Evolutionary conservation across 1,140 invertebrate genomes (phyloP), one percentile per base, ranked within the genome.

Genomic region (Temnothorax curvispinosus): DNA sequence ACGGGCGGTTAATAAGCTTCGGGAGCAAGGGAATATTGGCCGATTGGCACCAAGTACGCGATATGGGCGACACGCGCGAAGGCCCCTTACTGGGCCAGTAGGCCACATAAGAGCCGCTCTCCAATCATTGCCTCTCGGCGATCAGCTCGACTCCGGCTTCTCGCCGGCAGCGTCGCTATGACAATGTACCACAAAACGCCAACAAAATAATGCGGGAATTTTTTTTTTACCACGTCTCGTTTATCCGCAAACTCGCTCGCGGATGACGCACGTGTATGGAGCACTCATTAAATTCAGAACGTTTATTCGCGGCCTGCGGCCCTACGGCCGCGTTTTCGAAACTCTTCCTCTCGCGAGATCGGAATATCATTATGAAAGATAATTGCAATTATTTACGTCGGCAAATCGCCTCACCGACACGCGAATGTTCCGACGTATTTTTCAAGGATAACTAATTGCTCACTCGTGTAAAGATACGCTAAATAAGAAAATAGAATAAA

Each of bases 21-120:
- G 67, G 54, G 27, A 60, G 18, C 54, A 21, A 21, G 69, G 52
- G n/a, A 60, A 75, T 84, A 75, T 75, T 50, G 67, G 67, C 38
- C 41, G 52, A 82, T 60, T 21, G 67, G 52, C 69, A 52, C 21
- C 47, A 75, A 75, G 41, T 74, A 60, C 44, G 54, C 35, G n/a
- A 80, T 78, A 80, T 78, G 38, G 75, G 38, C 62, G 64, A 74
- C 41, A 60, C 27, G 32, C 41, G 41, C 52, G 41, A n/a, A 50
- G 38, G 1, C 67, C 21, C n/a, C 54, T 84, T 84, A 84, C 69
- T 84, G 27, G 80, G 80, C 80, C 69, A 84, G 80, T 84, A 84
- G 80, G 80, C 80, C 80, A 82, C 67, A 74, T 75, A 84, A 54
- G 80, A 54, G 80, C 69, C 80, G 69, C 80, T 84, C 80, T 84